These are phyloP conservation scores for Panzeria rudis DNA, from an alignment of 2,888 invertebrate genomes.

Conservation along the genomic window DNA sequence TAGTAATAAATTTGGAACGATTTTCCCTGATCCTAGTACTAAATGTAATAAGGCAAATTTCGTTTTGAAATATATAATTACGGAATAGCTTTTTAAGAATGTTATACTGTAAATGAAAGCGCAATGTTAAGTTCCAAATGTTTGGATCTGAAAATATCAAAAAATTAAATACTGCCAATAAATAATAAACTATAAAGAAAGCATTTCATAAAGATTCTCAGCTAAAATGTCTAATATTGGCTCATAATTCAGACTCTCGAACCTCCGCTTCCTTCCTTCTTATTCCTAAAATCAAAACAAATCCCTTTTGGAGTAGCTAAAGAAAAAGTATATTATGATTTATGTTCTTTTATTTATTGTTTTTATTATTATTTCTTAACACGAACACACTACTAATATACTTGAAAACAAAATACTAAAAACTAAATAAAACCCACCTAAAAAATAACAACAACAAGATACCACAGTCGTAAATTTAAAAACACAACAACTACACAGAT, in stretches of 20 bases:
- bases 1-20: no score
- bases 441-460: slow-evolving; percentile 53
- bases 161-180: slow-evolving; percentile 50
- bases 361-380: background rate
- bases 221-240: background rate
- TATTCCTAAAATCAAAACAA: background rate
- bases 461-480: slow-evolving; percentile 51
- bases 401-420: slow-evolving; percentile 40
- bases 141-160: no score
- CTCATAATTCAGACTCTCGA: background rate
- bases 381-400: slow-evolving; percentile 27
- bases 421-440: slow-evolving; percentile 65
- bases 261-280: background rate
- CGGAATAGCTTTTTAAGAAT: no score
- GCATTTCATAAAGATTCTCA: background rate
- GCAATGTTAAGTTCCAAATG: no score
- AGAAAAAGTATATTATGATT: background rate
- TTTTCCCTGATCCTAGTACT: no score
- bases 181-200: slow-evolving; percentile 13
- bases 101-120: no score
- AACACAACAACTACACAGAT: slow-evolving; percentile 25
- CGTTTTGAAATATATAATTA: no score
- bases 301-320: background rate
- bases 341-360: background rate
- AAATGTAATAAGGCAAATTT: no score